Percentiles rank a stretch among this genome's conserved stretches.
Evolutionary conservation across 2,888 invertebrate genomes (phyloP).

Genomic region (Helleia helle): DNA sequence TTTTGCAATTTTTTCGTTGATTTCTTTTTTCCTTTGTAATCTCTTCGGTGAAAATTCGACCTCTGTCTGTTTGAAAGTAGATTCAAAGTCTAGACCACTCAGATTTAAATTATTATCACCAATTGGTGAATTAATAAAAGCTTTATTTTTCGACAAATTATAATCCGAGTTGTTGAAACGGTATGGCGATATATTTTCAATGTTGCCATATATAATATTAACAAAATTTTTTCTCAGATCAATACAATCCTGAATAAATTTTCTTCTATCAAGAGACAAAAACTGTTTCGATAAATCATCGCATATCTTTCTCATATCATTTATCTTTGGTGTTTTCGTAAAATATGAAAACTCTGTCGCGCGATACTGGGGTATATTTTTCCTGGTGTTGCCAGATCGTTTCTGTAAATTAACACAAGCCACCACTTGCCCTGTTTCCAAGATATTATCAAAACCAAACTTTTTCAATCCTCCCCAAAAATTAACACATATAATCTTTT

Average conservation of each 20-base stretch:
- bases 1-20: constrained; percentile 59
- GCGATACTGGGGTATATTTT: constrained; percentile 71
- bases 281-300: constrained; percentile 50
- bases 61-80: constrained; percentile 47
- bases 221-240: constrained; percentile 40
- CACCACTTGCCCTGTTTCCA: constrained; percentile 73
- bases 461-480: constrained; percentile 72
- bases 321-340: constrained; percentile 74
- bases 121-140: constrained; percentile 44
- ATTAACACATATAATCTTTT: constrained; percentile 66
- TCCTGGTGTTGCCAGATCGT: constrained; percentile 62
- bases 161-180: constrained; percentile 38
- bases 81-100: constrained; percentile 59
- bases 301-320: constrained; percentile 54
- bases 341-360: constrained; percentile 77
- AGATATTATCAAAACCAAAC: constrained; percentile 66
- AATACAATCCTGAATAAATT: constrained; percentile 44
- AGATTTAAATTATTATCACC: constrained; percentile 41
- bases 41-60: constrained; percentile 38
- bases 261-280: constrained; percentile 26
- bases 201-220: constrained; percentile 25
- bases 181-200: constrained; percentile 50
- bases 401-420: constrained; percentile 78
- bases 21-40: constrained; percentile 38
- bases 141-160: constrained; percentile 39